Evolutionary conservation across 2,888 invertebrate genomes (phyloP).

Genomic region (Drosophila anceps): DNA sequence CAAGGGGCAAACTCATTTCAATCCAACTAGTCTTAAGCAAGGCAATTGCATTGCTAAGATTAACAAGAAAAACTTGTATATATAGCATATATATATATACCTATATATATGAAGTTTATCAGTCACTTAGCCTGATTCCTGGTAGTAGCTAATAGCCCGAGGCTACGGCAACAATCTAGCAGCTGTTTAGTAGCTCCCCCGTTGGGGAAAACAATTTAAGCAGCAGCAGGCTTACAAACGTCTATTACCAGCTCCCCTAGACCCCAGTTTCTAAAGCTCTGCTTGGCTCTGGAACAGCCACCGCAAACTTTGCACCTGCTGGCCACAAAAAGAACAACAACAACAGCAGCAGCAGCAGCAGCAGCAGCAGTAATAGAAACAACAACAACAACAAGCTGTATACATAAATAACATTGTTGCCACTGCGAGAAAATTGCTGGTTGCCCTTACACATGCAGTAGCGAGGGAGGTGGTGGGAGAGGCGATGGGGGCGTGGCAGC

Average conservation of each 20-base stretch:
- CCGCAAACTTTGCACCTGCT: slow-evolving; percentile 69
- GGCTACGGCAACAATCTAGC: slow-evolving; percentile 47
- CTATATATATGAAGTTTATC: slow-evolving; percentile 37
- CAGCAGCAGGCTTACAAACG: slow-evolving; percentile 53
- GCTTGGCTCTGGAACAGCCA: neutral
- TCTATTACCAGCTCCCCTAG: slow-evolving; percentile 38
- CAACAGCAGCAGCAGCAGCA: slow-evolving; percentile 31
- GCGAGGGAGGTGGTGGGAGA: no score
- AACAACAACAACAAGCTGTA: slow-evolving; percentile 38
- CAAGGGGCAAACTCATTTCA: neutral
- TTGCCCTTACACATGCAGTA: slow-evolving; percentile 12
- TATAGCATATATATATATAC: neutral
- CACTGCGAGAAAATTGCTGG: slow-evolving; percentile 43
- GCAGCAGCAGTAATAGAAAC: slow-evolving; percentile 28
- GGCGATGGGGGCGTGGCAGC: slow-evolving; percentile 15
- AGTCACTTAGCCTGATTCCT: slow-evolving; percentile 43
- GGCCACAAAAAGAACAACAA: slow-evolving; percentile 42
- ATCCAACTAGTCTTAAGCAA: neutral
- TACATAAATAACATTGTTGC: slow-evolving; percentile 76
- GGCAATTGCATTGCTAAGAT: neutral
- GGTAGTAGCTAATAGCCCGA: slow-evolving; percentile 63
- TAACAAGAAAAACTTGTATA: neutral
- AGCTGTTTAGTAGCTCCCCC: slow-evolving; percentile 17
- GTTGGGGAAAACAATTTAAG: slow-evolving; percentile 65
- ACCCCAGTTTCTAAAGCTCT: neutral